Conservation (phyloP, 2,888 invertebrate species). For the Chrysolina haemoptera region DNA sequence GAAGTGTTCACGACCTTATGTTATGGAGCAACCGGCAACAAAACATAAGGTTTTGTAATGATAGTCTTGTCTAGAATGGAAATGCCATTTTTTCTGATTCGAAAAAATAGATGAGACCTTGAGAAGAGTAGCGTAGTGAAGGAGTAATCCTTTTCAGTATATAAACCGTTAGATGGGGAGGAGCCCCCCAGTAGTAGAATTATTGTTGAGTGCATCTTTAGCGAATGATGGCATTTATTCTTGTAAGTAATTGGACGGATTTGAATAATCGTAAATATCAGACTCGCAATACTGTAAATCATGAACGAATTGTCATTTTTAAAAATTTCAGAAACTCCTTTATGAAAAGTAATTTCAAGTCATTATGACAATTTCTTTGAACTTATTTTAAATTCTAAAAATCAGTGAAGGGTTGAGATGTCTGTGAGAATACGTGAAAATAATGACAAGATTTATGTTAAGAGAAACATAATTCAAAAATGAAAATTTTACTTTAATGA, state of each 20-base stretch:
- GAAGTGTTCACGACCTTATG: slow-evolving; percentile 34
- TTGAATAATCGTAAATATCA: background rate
- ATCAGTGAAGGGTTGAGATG: too few relatives aligned
- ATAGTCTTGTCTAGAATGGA: slow-evolving; percentile 41
- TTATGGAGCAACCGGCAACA: slow-evolving; percentile 33
- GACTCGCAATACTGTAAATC: background rate
- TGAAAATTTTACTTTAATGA: too few relatives aligned
- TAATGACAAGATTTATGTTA: too few relatives aligned
- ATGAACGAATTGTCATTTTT: background rate
- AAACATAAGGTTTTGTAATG: slow-evolving; percentile 39
- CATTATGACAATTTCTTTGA: too few relatives aligned
- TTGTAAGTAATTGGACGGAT: slow-evolving; percentile 46
- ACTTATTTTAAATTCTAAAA: too few relatives aligned
- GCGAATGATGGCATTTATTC: slow-evolving; percentile 46
- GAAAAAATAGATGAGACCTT: slow-evolving; percentile 50
- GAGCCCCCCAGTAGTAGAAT: slow-evolving; percentile 43
- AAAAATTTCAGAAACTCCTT: background rate
- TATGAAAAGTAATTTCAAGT: too few relatives aligned
- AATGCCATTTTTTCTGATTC: slow-evolving; percentile 34
- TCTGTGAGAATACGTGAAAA: too few relatives aligned
- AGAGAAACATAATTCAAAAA: too few relatives aligned
- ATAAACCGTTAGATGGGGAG: slow-evolving; percentile 52
- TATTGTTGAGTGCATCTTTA: slow-evolving; percentile 41
- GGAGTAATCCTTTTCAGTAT: slow-evolving; percentile 54
- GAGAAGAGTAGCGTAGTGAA: slow-evolving; percentile 50